Base-by-base conservation (phyloP, 2,888 invertebrate genomes). In the Epistrophella euchroma region DNA sequence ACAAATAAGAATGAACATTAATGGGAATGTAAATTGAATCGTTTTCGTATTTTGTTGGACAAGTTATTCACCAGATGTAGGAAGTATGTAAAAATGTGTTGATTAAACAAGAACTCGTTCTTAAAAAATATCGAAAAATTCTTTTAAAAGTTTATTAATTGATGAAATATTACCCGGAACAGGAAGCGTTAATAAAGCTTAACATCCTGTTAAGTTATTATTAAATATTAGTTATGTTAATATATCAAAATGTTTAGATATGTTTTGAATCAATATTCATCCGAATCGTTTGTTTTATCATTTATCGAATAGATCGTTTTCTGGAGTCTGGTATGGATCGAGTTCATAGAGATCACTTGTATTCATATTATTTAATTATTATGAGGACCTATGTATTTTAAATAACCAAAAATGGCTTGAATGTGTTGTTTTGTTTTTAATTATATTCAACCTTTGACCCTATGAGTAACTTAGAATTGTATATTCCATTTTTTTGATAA, bases 81-180 rank as follows among this genome's bases (percentile, higher is more conserved):
- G 64, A 64, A 64, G 64, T 47, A 47, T 19, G 40, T 64, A 19
- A 28, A 32, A 37, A 47, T 19, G 32, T n/a, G 32, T 17, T 47
- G 19, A 35, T 45, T 45, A 15, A 43, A 45, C 28, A 64, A 28
- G 19, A 32, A 47, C 47, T 47, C 4, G 45, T 66, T 66, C n/a
- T 66, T 17, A 62, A 62, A 62, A 62, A 15, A 40, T n/a, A 22
- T 15, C 40, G 15, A 15, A 25, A 62, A 43, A 4, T 43, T 60
- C 25, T 40, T 3, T 22, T 15, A 43, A 43, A 43, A 43, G 11
- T 45, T 28, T 28, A 43, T 62, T 62, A 43, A 43, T 62, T 43
- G 25, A n/a, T 43, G 11, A 3, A 25, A 25, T 11, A 25, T 17
- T 35, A 56, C 25, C 40, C 62, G 62, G 62, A 62, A 62, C n/a